Base-by-base conservation (phyloP, 1,140 invertebrate species). In the Nomia melanderi region DNA sequence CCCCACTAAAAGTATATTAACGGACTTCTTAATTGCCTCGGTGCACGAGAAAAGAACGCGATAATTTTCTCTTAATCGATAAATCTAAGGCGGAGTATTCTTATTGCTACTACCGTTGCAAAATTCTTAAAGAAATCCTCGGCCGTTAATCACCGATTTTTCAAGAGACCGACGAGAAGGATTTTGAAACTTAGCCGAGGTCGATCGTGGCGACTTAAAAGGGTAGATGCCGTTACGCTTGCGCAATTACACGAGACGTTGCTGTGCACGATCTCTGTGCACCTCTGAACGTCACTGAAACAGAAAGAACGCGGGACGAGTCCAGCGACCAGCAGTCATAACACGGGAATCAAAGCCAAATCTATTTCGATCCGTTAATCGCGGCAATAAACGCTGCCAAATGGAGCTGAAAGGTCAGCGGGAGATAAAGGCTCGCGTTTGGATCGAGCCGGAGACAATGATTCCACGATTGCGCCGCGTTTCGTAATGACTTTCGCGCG, bases 281-380 rank as follows among this genome's bases (percentile, higher is more conserved):
- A 50, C 62, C 64, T 59, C 69, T 14, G 1, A 44, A 59, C 27
- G 14, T 25, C 11, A 29, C 29, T 33, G 14, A n/a, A 57, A 2
- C 11, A 25, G 60, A 50, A 76, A 53, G 11, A 79, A 78, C 44
- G 17, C 20, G 33, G n/a, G n/a, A 53, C 25, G 39, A 50, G 25
- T 31, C 8, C 20, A n/a, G 23, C 6, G 27, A 53, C 31, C 17
- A 14, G 0, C 39, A 17, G 14, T 44, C 2, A 29, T n/a, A 14
- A 44, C 41, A 44, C 27, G 44, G 20, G 44, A 67, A 67, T 71
- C 53, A 41, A 41, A 56, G 78, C 75, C 75, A 77, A 80, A 64
- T 82, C 79, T 82, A 78, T 82, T 77, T 73, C 69, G 33, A 27
- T 17, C 27, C 25, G 44, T 54, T 53, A 67, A 81, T 83, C 62